Percentiles rank a stretch among this genome's conserved stretches.
Conservation (phyloP, 2,113 vertebrate genomes). For the Megaptera novaeangliae region DNA sequence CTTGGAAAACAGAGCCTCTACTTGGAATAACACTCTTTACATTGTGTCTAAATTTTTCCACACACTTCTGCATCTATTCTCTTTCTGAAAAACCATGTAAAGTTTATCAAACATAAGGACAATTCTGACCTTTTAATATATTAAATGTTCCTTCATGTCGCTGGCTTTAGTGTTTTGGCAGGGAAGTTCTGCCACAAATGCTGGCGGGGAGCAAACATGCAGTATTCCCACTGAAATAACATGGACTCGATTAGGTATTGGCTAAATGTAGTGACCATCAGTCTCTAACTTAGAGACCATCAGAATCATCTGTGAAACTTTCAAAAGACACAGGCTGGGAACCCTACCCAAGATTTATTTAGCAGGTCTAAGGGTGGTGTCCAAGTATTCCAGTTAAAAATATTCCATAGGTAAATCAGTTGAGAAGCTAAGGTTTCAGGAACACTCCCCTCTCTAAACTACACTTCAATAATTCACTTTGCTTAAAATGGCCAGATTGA, state of each 20-base stretch:
- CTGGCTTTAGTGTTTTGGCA: background rate
- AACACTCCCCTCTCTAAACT: background rate
- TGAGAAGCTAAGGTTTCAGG: background rate
- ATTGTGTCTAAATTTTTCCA: background rate
- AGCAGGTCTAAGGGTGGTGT: background rate
- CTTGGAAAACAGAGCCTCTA: background rate
- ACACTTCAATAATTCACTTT: background rate
- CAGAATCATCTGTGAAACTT: background rate
- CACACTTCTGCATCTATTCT: background rate
- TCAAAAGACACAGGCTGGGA: background rate
- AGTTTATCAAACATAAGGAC: background rate
- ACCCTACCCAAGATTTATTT: background rate
- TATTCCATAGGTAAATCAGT: background rate
- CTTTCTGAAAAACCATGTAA: background rate
- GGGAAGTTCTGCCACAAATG: background rate
- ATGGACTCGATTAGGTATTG: background rate
- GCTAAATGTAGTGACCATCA: background rate
- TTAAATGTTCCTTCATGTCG: background rate
- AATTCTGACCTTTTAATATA: background rate
- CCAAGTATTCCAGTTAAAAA: background rate
- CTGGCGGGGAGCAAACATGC: background rate
- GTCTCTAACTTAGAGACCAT: background rate
- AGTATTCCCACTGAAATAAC: background rate
- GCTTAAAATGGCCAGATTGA: background rate
- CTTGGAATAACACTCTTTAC: background rate